Evolutionary conservation across 92 coral and sea anemone species (phyloP), one percentile per base, ranked within the genome.

Genomic region (Epizoanthus fatuus): DNA sequence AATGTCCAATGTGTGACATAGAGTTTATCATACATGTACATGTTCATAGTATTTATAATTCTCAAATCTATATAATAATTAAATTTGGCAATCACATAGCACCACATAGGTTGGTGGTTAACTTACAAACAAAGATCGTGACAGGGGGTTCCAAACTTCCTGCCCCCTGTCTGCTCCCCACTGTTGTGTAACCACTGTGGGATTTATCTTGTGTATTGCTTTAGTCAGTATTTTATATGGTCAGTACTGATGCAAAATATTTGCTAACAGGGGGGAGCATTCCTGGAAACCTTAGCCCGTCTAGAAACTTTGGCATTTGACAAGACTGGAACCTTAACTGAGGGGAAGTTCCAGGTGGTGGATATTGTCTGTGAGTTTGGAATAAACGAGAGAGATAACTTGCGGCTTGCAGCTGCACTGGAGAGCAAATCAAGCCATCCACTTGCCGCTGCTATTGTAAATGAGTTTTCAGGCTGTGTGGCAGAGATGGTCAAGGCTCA

Each of bases 351-450:
- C 63, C 97, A 95, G 81, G 98, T 95, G 62, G 92, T 87, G 40
- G 92, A 88, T 63, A 92, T 94, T 63, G 98, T 87, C 37, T 84
- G 94, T 63, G 78, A 63, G 42, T 77, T 84, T 86, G 96, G 93
- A 7, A 89, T 83, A 29, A 80, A 91, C 38, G 98, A 97, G 80
- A 92, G 99, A 58, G 91, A 94, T 22, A 77, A 86, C n/a, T 74
- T 97, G 38, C 96, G 99, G 64, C 75, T 95, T 56, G 98, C 99
- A 8, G 99, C 99, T 10, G 99, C 98, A 12, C 70, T 97, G n/a
- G 99, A 97, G 69, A 95, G 96, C 79, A 97, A 97, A 67, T 93
- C 99, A 37, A 96, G 94, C 54, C 99, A 97, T 66, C 99, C 99
- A 0, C 86, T 97, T 7, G 98, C 99, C 2, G 99, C 99, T 3